A percentile compares a stretch with the other conserved stretches of the same genome.
phyloP scores from a whole-genome alignment of 30 jellyfish, hydroid and myxozoan genomes.

The Hydra vulgaris region DNA sequence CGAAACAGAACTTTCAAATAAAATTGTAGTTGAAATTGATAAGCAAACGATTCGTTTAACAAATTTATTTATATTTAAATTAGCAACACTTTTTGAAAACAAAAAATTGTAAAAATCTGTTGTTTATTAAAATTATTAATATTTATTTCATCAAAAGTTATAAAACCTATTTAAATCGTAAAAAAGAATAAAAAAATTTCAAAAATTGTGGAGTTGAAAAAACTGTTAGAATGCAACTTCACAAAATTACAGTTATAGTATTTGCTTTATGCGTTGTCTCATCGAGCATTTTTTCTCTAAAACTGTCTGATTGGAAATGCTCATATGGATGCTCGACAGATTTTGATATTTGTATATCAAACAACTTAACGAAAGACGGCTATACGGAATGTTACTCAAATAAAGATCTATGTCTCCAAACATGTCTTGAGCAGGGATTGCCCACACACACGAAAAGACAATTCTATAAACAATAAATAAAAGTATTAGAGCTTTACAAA shows the following conservation, averaged over 20 bases:
- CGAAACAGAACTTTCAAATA: background rate
- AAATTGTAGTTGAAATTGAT: background rate
- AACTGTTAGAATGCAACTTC: background rate
- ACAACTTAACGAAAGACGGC: background rate
- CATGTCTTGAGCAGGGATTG: background rate
- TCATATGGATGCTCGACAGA: background rate
- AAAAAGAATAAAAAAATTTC: background rate
- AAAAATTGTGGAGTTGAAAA: background rate
- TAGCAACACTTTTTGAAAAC: background rate
- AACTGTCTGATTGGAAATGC: background rate
- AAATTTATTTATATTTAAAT: no score
- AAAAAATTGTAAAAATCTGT: no score
- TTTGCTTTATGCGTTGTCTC: background rate
- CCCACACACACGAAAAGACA: background rate
- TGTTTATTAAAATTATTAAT: no score
- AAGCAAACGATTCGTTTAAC: background rate
- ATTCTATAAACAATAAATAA: no score
- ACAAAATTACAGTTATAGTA: background rate
- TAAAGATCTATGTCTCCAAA: background rate
- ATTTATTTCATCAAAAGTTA: background rate
- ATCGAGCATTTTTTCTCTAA: background rate
- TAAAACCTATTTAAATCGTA: background rate
- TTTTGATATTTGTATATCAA: background rate
- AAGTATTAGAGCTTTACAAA: no score
- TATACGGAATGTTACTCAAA: background rate